These are phyloP conservation scores for Saccopteryx leptura DNA, from an alignment of 2,113 vertebrate genomes.

Conservation along the genomic window DNA sequence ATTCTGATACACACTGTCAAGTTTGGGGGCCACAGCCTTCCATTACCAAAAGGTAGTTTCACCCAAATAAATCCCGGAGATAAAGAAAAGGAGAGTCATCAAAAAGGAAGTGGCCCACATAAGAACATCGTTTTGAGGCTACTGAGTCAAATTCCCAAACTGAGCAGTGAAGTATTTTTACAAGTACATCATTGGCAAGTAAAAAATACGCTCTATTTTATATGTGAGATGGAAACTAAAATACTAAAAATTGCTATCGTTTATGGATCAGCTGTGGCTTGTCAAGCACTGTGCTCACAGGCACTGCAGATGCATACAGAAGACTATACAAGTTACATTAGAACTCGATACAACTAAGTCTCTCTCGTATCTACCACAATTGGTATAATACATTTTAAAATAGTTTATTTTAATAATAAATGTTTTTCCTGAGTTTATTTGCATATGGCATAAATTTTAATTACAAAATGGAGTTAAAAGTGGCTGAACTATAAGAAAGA, in stretches of 20 bases:
- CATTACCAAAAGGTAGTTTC: not conserved
- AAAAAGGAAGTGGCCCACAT: not conserved
- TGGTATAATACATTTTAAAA: not conserved
- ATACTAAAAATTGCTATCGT: not conserved
- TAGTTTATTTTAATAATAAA: slow-evolving; percentile 27
- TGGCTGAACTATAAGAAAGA: slow-evolving; percentile 17
- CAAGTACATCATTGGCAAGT: not conserved
- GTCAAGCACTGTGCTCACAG: not conserved
- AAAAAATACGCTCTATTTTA: not conserved
- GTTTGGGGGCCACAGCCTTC: not conserved
- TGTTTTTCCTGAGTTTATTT: slow-evolving; percentile 30
- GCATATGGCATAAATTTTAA: not conserved
- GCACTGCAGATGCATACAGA: not conserved
- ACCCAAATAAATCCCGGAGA: slow-evolving; percentile 9
- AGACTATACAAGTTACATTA: not conserved
- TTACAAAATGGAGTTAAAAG: slow-evolving; percentile 37
- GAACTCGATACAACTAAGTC: slow-evolving; percentile 1
- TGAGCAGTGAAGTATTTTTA: not conserved
- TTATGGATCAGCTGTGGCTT: not conserved
- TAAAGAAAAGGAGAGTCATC: not conserved
- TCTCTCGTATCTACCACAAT: slow-evolving; percentile 2
- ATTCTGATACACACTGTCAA: not conserved
- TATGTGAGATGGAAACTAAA: not conserved
- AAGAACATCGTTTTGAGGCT: not conserved
- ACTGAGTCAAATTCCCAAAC: not conserved